Conservation (phyloP, 2,113 vertebrate genomes). For the Ifrita kowaldi region DNA sequence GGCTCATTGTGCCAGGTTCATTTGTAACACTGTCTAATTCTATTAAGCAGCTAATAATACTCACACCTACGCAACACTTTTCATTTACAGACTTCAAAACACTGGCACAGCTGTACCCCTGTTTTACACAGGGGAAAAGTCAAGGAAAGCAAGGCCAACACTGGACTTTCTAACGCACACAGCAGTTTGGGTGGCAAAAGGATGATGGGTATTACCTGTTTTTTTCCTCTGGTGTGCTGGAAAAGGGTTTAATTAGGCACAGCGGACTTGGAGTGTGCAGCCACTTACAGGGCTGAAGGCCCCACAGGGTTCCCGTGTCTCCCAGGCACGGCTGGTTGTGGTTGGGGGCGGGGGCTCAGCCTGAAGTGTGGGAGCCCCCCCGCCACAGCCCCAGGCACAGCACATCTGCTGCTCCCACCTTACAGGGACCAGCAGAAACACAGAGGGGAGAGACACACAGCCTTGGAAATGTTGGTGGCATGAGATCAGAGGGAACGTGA, state of each 20-base stretch:
- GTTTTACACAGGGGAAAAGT: not conserved
- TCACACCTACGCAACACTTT: not conserved
- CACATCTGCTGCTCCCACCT: not conserved
- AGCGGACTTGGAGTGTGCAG: not conserved
- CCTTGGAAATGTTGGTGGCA: not conserved
- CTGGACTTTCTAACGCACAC: not conserved
- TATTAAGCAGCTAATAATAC: slow-evolving; percentile 12
- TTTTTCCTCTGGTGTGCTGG: slow-evolving; percentile 8
- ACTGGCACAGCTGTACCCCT: not conserved
- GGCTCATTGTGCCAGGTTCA: not conserved
- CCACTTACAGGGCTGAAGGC: not conserved
- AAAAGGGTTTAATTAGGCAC: slow-evolving; percentile 31
- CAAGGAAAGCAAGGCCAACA: not conserved
- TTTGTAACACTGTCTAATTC: not conserved
- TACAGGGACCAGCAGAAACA: not conserved
- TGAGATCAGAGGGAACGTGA: not conserved
- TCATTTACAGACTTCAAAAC: not conserved
- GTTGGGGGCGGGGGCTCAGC: not conserved
- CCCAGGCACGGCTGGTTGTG: not conserved
- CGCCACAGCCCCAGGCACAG: accelerated
- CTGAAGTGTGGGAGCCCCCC: not conserved
- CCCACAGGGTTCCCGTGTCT: not conserved
- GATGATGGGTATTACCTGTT: not conserved
- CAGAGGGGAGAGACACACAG: not conserved
- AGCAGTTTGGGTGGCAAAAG: slow-evolving; percentile 39